phyloP scores from a whole-genome alignment of 2,113 vertebrate species.

The Callorhinus ursinus region DNA sequence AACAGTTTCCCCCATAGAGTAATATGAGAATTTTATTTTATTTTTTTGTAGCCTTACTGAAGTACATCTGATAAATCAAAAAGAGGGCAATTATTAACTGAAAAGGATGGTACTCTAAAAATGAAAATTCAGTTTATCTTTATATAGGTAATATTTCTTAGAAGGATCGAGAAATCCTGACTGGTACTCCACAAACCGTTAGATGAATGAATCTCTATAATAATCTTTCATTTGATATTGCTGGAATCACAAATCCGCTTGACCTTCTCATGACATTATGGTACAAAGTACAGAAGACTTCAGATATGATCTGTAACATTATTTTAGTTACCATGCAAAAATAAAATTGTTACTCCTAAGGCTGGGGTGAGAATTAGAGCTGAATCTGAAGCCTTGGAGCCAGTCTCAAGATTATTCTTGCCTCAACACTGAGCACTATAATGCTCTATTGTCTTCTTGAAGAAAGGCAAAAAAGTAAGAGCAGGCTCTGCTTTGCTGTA shows the following conservation, averaged over 20 bases:
- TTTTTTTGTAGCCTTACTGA: background rate
- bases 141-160: background rate
- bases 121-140: background rate
- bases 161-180: background rate
- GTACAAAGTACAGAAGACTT: slow-evolving; percentile 57
- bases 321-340: slow-evolving; percentile 65
- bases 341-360: background rate
- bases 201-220: background rate
- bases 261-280: slow-evolving; percentile 73
- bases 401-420: slow-evolving; percentile 25
- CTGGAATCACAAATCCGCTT: slow-evolving; percentile 75
- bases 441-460: slow-evolving; percentile 1
- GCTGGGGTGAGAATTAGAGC: background rate
- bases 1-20: background rate
- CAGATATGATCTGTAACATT: slow-evolving; percentile 64
- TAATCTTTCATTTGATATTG: slow-evolving; percentile 55
- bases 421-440: background rate
- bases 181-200: background rate
- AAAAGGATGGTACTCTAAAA: background rate
- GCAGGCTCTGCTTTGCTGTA: background rate
- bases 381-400: slow-evolving; percentile 39
- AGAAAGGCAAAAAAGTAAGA: background rate
- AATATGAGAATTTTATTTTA: background rate
- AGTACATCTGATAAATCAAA: background rate
- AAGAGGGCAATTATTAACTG: background rate